phyloP scores from a whole-genome alignment of 2,888 invertebrate species.

The Helobdella robusta region DNA sequence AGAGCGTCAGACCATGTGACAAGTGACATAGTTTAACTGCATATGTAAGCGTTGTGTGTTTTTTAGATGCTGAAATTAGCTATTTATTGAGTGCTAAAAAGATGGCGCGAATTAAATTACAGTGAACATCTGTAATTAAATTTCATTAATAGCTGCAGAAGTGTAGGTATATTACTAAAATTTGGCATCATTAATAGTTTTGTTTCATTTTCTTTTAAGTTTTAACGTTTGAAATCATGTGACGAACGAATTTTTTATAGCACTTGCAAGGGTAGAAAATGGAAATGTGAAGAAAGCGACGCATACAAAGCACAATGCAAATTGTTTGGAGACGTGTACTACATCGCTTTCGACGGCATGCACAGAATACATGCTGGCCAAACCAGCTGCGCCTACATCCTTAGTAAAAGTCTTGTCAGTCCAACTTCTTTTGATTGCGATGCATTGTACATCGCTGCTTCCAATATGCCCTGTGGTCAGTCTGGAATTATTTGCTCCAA shows the following conservation, averaged over 20 bases:
- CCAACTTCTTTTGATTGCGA: conserved; percentile 10
- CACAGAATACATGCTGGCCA: conserved; percentile 5
- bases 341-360: conserved; percentile 11
- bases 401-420: background rate
- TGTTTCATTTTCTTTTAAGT: too few species aligned
- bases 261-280: conserved; percentile 19
- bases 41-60: too few species aligned
- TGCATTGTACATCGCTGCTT: background rate
- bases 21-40: too few species aligned
- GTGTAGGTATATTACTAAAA: too few species aligned
- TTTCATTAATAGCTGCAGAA: too few species aligned
- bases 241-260: background rate
- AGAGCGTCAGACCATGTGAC: background rate
- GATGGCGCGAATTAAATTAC: too few species aligned
- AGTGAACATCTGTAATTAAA: too few species aligned
- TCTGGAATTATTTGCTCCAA: conserved; percentile 23
- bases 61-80: too few species aligned
- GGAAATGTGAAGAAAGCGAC: conserved; percentile 10
- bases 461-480: conserved; percentile 22
- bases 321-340: conserved; percentile 19
- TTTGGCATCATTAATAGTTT: too few species aligned
- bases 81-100: too few species aligned
- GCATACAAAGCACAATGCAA: conserved; percentile 16
- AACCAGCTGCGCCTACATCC: conserved; percentile 9
- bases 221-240: too few species aligned